Evolutionary conservation across 2,113 vertebrate species (phyloP).

Genomic region (Rallus limicola): DNA sequence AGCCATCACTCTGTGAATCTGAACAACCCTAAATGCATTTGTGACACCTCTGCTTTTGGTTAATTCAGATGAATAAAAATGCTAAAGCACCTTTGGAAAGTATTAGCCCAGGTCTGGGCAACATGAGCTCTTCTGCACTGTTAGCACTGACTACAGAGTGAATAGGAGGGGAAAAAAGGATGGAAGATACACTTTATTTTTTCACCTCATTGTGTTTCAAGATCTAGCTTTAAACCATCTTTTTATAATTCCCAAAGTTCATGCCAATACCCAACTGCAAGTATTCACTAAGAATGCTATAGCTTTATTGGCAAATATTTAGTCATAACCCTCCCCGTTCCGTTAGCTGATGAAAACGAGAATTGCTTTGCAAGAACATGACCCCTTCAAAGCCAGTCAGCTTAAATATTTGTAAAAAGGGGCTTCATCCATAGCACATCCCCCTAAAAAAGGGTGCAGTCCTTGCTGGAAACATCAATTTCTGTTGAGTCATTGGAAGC

Average conservation of each 20-base stretch:
- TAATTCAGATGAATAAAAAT: background rate
- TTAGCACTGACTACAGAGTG: background rate
- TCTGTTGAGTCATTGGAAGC: background rate
- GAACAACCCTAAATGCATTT: background rate
- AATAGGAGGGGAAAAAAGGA: background rate
- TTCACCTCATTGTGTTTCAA: background rate
- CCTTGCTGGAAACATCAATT: background rate
- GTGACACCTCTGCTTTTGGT: background rate
- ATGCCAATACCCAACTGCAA: background rate
- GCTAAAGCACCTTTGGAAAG: background rate
- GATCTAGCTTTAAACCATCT: background rate
- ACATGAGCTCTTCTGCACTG: background rate
- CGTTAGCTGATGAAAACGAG: background rate
- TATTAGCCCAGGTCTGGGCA: background rate
- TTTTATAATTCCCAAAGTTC: background rate
- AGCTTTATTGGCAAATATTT: background rate
- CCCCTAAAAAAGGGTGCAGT: background rate
- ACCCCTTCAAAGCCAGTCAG: background rate
- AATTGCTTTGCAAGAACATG: background rate
- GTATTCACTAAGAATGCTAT: background rate
- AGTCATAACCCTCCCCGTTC: background rate
- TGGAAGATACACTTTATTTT: background rate
- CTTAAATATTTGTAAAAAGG: background rate
- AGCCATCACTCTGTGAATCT: background rate
- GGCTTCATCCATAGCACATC: background rate